Conservation (phyloP, 2,797 vertebrate species). For the Champsocephalus gunnari region DNA sequence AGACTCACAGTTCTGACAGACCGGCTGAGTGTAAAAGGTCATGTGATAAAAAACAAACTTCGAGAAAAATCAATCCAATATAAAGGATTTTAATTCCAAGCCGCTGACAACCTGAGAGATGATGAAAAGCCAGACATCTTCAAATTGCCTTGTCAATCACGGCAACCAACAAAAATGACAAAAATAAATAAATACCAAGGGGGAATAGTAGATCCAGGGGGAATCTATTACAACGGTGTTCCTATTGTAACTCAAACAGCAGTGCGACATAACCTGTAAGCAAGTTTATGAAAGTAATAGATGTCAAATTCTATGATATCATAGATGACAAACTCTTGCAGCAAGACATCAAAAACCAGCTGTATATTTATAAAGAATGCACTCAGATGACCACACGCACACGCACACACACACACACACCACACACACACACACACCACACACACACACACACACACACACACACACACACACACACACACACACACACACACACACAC, state of each 20-base stretch:
- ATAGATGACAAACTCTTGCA: slow-evolving; percentile 9
- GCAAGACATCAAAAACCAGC: slow-evolving; percentile 9
- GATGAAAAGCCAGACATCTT: slow-evolving; percentile 80
- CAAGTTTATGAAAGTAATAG: slow-evolving; percentile 22
- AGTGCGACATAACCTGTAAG: slow-evolving; percentile 18
- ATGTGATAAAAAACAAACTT: slow-evolving; percentile 53
- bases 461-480: too few relatives aligned
- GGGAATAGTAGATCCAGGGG: slow-evolving; percentile 50
- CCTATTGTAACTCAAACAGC: slow-evolving; percentile 12
- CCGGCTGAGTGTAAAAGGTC: slow-evolving; percentile 65
- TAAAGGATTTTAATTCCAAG: slow-evolving; percentile 80
- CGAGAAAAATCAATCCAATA: slow-evolving; percentile 72
- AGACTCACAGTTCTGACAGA: slow-evolving; percentile 53
- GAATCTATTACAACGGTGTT: slow-evolving; percentile 20
- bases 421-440: too few relatives aligned
- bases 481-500: too few relatives aligned
- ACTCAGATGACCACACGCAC: slow-evolving; percentile 2
- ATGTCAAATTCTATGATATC: slow-evolving; percentile 12
- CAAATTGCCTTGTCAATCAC: slow-evolving; percentile 87
- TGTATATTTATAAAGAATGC: slow-evolving; percentile 10
- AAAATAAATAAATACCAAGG: slow-evolving; percentile 58
- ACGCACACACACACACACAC: too few relatives aligned
- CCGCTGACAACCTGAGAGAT: slow-evolving; percentile 75
- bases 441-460: not conserved
- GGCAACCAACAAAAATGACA: slow-evolving; percentile 64